Base-by-base conservation (phyloP, 2,113 vertebrate species). In the Puntigrus tetrazona region DNA sequence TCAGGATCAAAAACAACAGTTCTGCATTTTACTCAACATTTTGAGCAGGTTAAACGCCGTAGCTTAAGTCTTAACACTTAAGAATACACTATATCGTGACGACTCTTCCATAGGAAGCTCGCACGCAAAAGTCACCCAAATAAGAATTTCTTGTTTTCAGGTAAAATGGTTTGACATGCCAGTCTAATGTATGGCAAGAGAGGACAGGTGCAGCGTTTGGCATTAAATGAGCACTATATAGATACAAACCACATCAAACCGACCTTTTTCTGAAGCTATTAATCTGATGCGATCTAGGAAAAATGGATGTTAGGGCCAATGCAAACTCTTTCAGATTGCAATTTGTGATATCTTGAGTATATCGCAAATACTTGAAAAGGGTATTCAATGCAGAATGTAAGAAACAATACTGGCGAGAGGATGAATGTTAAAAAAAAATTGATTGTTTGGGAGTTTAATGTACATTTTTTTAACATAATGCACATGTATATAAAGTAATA, bases 401-500 rank as follows among this genome's bases (percentile, higher is more conserved):
- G 69, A 34, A 25, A n/a, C 18, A 22, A 61, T 67, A 31, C 25
- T 27, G 61, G 88, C 88, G 87, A 86, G 88, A 90, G 87, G 90
- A 92, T 93, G 93, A 94, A 93, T 94, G 93, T 93, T 91, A 91
- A 52, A 3, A 91, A 52, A 3, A 67, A 88, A 38, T 88, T 69
- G 86, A 92, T 90, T 92, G 91, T 91, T 92, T 29, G 22, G 78
- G 85, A 90, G 88, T 90, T 83, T 87, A 86, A 90, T 90, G 90
- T 79, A 91, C 82, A 67, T 82, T 72, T 92, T n/a, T 92, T 92
- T 92, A 92, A 92, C 90, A 89, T 84, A 85, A 92, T 91, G 91
- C 92, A 93, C 89, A 92, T 94, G 94, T 94, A 94, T 29, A 94
- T 94, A 94, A 78, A 94, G 92, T 93, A 92, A 93, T 93, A 94